phyloP scores from a whole-genome alignment of 2,888 invertebrate species.

The Lasioglossum malachurum region DNA sequence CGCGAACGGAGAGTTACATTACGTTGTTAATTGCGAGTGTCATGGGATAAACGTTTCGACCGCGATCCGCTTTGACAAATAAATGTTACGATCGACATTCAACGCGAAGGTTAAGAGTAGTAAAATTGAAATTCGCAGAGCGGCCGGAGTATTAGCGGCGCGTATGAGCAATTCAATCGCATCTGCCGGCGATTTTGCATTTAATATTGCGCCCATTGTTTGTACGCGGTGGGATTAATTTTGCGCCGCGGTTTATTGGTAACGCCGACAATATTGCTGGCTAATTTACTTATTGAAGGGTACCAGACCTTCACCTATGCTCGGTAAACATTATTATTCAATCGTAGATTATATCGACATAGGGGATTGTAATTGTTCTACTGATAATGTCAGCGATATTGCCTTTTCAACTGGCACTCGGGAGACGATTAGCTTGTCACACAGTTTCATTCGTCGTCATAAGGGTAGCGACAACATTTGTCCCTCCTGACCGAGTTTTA shows the following conservation, averaged over 20 bases:
- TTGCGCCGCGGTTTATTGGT: slow-evolving; percentile 61
- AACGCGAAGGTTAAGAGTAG: slow-evolving; percentile 13
- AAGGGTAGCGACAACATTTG: background rate
- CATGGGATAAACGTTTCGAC: background rate
- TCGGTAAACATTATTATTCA: slow-evolving; percentile 50
- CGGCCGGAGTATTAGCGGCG: slow-evolving; percentile 31
- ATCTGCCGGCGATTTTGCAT: slow-evolving; percentile 60
- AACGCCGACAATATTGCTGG: slow-evolving; percentile 59
- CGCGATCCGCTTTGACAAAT: slow-evolving; percentile 19
- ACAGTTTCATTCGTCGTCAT: background rate
- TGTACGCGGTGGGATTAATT: slow-evolving; percentile 66
- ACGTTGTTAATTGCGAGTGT: background rate
- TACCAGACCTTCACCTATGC: slow-evolving; percentile 45
- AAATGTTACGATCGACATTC: background rate
- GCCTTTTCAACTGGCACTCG: slow-evolving; percentile 16
- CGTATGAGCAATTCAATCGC: slow-evolving; percentile 58
- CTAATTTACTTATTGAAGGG: slow-evolving; percentile 66
- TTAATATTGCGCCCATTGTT: slow-evolving; percentile 61
- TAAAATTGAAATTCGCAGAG: slow-evolving; percentile 42
- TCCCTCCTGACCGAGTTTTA: background rate
- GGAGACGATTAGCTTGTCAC: slow-evolving; percentile 17
- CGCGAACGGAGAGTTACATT: background rate
- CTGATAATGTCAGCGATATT: slow-evolving; percentile 22
- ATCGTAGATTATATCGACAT: slow-evolving; percentile 33
- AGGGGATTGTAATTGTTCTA: slow-evolving; percentile 14